phyloP scores from a whole-genome alignment of 2,888 invertebrate genomes.

The Vanessa cardui region DNA sequence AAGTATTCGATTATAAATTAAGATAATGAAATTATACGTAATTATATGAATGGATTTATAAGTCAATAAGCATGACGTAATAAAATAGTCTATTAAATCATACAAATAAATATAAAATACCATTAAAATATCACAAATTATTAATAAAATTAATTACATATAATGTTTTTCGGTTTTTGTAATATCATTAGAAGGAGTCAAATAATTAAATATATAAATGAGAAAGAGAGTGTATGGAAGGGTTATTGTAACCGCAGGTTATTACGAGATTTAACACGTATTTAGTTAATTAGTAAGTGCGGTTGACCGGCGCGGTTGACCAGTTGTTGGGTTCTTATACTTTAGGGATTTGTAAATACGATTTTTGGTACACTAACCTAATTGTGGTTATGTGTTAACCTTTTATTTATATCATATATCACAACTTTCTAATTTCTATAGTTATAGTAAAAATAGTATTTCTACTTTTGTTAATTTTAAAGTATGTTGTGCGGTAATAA shows the following conservation, averaged over 20 bases:
- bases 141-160: background rate
- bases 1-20: conserved; percentile 9
- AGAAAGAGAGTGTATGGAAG: conserved; percentile 62
- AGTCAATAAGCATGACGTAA: background rate
- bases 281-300: conserved; percentile 80
- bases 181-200: conserved; percentile 40
- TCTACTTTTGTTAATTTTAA: background rate
- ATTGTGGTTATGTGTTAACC: conserved; percentile 57
- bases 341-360: conserved; percentile 72
- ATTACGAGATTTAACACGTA: conserved; percentile 80
- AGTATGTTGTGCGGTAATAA: background rate
- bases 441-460: background rate
- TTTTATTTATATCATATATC: background rate
- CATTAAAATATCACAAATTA: background rate
- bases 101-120: background rate
- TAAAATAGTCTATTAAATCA: background rate
- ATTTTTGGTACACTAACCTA: conserved; percentile 71
- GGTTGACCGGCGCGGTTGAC: conserved; percentile 72
- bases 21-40: background rate
- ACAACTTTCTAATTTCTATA: background rate
- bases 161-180: no score
- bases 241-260: conserved; percentile 76
- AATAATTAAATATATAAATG: conserved; percentile 34
- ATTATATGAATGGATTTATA: background rate
- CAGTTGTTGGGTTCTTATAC: conserved; percentile 51